These are phyloP conservation scores for Ditula angustiorana DNA, from an alignment of 2,888 invertebrate genomes.

Conservation along the genomic window DNA sequence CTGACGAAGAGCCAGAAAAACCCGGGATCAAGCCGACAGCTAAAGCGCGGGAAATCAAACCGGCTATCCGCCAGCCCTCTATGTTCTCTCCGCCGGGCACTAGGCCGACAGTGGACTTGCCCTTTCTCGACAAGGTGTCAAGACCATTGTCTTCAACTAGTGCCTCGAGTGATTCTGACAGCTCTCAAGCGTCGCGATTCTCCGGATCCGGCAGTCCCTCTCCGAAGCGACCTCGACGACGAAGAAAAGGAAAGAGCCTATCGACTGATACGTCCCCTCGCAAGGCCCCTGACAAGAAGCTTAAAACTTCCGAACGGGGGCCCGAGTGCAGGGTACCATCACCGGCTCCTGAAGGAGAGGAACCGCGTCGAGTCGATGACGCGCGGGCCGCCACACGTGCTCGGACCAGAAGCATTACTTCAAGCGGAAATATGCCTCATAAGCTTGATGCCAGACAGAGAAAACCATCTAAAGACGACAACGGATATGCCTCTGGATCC, in stretches of 20 bases:
- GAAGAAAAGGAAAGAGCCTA: constrained; percentile 71
- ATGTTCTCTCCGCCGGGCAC: constrained; percentile 78
- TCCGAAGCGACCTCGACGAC: constrained; percentile 74
- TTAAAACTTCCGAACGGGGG: constrained; percentile 93
- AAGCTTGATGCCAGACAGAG: constrained; percentile 83
- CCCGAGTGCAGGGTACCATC: constrained; percentile 89
- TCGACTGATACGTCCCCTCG: constrained; percentile 75
- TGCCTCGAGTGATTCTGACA: constrained; percentile 87
- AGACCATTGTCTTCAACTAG: constrained; percentile 88
- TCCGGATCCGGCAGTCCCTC: constrained; percentile 74
- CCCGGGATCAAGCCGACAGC: constrained; percentile 70
- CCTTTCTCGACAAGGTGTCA: constrained; percentile 93
- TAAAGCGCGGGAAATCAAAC: constrained; percentile 78
- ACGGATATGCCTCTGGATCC: constrained; percentile 64
- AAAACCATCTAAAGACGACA: constrained; percentile 78
- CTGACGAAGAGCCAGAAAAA: constrained; percentile 85
- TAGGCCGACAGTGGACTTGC: constrained; percentile 88
- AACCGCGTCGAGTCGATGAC: constrained; percentile 84
- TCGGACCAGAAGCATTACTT: constrained; percentile 88
- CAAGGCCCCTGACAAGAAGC: constrained; percentile 92
- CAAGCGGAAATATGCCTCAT: constrained; percentile 88
- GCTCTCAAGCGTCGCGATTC: constrained; percentile 71
- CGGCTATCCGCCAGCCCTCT: constrained; percentile 64
- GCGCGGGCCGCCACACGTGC: constrained; percentile 85
- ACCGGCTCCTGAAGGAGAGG: constrained; percentile 91